Conservation (phyloP, 2,113 vertebrate genomes). For the Cromileptes altivelis region DNA sequence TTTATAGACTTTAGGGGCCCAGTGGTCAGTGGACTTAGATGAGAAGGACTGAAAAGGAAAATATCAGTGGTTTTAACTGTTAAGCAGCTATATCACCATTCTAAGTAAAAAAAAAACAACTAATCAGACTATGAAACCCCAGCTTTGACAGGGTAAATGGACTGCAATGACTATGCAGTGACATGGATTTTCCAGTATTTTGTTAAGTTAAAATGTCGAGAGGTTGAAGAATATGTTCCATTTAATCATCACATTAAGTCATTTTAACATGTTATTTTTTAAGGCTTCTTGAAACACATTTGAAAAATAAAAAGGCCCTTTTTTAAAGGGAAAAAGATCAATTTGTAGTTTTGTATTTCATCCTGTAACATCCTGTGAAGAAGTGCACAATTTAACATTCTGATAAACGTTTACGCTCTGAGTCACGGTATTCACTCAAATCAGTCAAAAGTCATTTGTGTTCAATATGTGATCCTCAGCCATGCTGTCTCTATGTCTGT, state of each 20-base stretch:
- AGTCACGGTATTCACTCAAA: constrained; percentile 28
- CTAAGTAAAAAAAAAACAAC: background rate
- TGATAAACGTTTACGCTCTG: constrained; percentile 39
- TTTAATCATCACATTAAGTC: background rate
- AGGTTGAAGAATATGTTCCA: no score
- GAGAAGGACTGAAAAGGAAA: no score
- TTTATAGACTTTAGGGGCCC: background rate
- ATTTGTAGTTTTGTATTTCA: background rate
- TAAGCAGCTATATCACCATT: no score
- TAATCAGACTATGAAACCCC: no score
- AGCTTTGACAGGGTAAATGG: no score
- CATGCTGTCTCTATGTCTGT: constrained; percentile 12
- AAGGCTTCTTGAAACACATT: background rate
- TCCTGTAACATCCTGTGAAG: background rate
- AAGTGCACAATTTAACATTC: background rate
- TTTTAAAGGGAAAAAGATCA: background rate
- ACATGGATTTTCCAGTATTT: no score
- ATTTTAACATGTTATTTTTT: background rate
- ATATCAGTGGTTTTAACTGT: no score
- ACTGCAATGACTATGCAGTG: no score
- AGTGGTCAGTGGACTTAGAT: background rate
- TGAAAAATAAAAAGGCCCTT: background rate
- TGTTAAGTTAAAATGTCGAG: no score
- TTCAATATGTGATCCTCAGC: background rate
- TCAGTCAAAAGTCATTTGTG: background rate